A percentile compares a stretch with the other conserved stretches of the same genome.
These are phyloP conservation scores for Caenorhabditis sulstoni DNA, from an alignment of 2,888 invertebrate genomes.

Conservation along the genomic window DNA sequence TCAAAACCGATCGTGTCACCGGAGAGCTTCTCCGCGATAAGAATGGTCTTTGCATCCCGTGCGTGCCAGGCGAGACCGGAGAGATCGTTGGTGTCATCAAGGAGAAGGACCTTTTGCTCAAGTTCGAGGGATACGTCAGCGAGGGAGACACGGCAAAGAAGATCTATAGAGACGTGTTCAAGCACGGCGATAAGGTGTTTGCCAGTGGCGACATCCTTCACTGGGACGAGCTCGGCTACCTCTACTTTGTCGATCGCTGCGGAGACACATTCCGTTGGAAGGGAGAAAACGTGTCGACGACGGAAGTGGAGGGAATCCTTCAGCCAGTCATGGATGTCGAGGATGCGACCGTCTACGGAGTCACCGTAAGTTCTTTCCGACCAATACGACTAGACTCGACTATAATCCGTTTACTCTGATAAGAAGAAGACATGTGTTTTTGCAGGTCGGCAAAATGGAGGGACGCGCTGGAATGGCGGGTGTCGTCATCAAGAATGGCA, in stretches of 20 bases:
- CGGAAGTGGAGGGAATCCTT: conserved; percentile 94
- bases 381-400: no score
- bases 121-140: conserved; percentile 88
- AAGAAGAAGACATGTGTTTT: background rate
- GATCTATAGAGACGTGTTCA: conserved; percentile 90
- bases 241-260: conserved; percentile 93
- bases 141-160: conserved; percentile 93
- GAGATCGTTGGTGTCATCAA: conserved; percentile 96
- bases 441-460: conserved; percentile 81
- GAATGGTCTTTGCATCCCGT: conserved; percentile 90
- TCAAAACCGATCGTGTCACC: conserved; percentile 90
- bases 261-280: conserved; percentile 87
- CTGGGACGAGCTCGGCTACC: conserved; percentile 93
- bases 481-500: conserved; percentile 85
- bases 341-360: conserved; percentile 95
- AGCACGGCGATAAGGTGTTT: conserved; percentile 87
- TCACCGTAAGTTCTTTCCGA: conserved; percentile 85
- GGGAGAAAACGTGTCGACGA: conserved; percentile 88
- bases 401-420: background rate
- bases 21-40: conserved; percentile 91
- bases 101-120: conserved; percentile 89
- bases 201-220: conserved; percentile 87
- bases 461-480: conserved; percentile 96
- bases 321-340: conserved; percentile 89
- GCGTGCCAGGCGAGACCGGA: conserved; percentile 90